These are phyloP conservation scores for Athalia rosae DNA, from an alignment of 2,888 invertebrate genomes.

Conservation along the genomic window DNA sequence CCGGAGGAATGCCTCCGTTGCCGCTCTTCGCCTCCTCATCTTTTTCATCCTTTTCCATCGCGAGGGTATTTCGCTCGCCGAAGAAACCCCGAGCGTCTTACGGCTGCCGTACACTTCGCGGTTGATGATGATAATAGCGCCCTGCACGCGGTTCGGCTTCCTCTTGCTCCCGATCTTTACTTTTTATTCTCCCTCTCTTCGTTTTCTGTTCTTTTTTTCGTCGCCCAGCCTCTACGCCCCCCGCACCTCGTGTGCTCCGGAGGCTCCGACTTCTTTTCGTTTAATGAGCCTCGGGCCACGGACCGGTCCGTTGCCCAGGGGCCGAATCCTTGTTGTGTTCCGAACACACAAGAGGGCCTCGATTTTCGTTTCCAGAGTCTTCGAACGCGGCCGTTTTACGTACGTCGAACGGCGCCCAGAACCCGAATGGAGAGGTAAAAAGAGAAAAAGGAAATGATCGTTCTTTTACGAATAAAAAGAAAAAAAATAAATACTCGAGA, in stretches of 20 bases:
- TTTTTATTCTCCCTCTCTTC: constrained; percentile 22
- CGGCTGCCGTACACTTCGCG: constrained; percentile 5
- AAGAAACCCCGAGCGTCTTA: constrained; percentile 18
- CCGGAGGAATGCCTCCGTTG: constrained; percentile 28
- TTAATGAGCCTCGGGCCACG: constrained; percentile 36
- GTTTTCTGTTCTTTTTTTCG: not conserved
- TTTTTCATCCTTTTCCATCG: no score
- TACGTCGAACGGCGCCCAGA: not conserved
- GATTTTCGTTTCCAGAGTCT: constrained; percentile 21
- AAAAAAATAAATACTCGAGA: constrained; percentile 1
- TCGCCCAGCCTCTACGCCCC: no score
- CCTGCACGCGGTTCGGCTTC: constrained; percentile 8
- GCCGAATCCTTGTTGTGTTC: constrained; percentile 16
- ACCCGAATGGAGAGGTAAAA: constrained; percentile 14
- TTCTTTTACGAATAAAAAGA: not conserved
- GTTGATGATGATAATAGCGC: constrained; percentile 16
- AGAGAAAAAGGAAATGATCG: not conserved
- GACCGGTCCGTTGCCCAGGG: constrained; percentile 39
- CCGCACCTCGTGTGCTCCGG: no score
- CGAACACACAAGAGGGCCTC: constrained; percentile 5
- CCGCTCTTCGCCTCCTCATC: not conserved
- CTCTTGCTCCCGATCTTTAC: not conserved
- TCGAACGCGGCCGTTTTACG: not conserved
- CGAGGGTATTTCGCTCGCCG: not conserved
- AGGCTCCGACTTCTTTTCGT: constrained; percentile 14